Conservation (phyloP, 2,113 vertebrate genomes). For the Globicephala melas region DNA sequence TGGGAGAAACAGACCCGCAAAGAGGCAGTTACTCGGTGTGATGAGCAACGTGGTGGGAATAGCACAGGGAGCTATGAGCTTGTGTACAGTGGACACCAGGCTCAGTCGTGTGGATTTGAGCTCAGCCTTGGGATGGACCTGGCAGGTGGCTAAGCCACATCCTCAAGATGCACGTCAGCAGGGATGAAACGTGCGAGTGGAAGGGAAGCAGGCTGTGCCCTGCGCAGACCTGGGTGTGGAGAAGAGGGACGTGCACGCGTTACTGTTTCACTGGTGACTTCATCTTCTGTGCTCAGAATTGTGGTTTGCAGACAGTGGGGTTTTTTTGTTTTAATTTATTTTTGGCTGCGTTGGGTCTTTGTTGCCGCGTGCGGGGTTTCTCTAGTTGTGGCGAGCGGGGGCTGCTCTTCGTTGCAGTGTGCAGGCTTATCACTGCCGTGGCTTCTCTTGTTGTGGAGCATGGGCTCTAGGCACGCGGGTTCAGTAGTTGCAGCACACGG, state of each 20-base stretch:
- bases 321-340: too few species aligned
- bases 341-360: too few species aligned
- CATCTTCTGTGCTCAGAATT: background rate
- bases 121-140: background rate
- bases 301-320: background rate
- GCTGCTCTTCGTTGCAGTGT: too few species aligned
- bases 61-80: background rate
- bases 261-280: background rate
- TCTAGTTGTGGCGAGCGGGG: too few species aligned
- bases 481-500: too few species aligned
- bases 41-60: too few species aligned
- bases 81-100: background rate
- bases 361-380: too few species aligned
- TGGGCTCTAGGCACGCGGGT: too few species aligned
- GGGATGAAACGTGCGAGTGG: background rate
- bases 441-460: too few species aligned
- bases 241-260: rapidly evolving
- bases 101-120: background rate
- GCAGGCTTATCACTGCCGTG: too few species aligned
- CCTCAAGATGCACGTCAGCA: background rate
- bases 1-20: background rate
- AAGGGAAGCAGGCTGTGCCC: background rate
- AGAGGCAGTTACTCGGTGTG: background rate
- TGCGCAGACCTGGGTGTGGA: background rate
- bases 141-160: background rate